These are phyloP conservation scores for Struthidea cinerea DNA, from an alignment of 2,113 vertebrate species.

Conservation along the genomic window DNA sequence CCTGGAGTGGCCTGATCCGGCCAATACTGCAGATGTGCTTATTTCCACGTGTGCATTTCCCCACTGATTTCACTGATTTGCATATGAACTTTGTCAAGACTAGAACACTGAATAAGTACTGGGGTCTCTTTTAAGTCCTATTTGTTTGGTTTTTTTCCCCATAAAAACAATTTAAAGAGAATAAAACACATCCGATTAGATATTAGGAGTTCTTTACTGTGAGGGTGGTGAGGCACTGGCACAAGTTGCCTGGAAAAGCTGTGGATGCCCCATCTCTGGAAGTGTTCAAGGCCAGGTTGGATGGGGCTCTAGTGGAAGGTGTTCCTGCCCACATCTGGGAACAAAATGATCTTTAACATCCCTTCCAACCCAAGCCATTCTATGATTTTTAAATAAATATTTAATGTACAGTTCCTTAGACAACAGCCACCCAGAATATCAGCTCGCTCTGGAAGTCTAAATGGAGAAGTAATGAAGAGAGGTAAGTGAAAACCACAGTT, in stretches of 20 bases:
- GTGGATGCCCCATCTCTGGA: neutral
- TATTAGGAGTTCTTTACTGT: neutral
- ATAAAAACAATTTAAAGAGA: neutral
- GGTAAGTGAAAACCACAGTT: neutral
- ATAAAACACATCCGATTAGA: neutral
- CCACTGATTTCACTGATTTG: neutral
- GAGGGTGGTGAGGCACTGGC: neutral
- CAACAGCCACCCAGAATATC: neutral
- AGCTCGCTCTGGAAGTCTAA: neutral
- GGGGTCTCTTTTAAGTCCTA: neutral
- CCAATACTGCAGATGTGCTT: neutral
- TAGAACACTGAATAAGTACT: neutral
- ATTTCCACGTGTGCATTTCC: neutral
- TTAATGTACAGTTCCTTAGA: neutral
- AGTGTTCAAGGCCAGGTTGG: neutral
- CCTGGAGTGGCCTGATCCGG: neutral
- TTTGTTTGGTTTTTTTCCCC: neutral
- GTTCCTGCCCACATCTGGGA: neutral
- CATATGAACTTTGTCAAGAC: neutral
- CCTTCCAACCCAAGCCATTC: neutral
- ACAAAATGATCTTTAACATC: neutral
- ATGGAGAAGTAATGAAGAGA: neutral
- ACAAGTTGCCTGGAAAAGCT: neutral
- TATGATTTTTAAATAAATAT: neutral
- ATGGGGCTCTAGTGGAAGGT: neutral